Evolutionary conservation across 2,113 vertebrate genomes (phyloP).

Genomic region (Synodontis membranacea): DNA sequence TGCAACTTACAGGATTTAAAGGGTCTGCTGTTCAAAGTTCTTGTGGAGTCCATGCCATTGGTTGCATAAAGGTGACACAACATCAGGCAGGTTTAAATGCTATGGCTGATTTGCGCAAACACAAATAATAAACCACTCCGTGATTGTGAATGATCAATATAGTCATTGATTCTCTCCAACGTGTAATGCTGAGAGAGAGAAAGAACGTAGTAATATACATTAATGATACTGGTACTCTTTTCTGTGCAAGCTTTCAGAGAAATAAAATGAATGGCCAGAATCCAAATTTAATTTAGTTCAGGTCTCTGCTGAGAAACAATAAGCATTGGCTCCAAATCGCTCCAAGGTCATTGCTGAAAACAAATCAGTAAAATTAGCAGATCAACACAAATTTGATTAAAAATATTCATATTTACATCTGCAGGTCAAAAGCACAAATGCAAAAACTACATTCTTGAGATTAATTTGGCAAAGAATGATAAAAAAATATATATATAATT

Average conservation of each 20-base stretch:
- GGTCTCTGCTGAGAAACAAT: constrained; percentile 23
- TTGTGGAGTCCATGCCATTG: no score
- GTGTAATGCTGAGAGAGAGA: background rate
- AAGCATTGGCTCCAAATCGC: no score
- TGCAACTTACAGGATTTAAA: no score
- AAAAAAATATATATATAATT: no score
- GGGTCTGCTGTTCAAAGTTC: no score
- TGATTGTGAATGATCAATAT: background rate
- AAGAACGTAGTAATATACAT: background rate
- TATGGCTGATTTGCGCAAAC: no score
- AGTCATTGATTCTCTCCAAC: background rate
- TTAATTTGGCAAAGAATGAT: background rate
- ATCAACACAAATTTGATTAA: constrained; percentile 6
- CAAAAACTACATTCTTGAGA: background rate
- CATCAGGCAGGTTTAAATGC: no score
- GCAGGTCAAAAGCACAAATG: background rate
- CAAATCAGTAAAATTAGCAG: constrained; percentile 23
- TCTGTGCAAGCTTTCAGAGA: constrained; percentile 56
- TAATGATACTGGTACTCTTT: constrained; percentile 42
- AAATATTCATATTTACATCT: background rate
- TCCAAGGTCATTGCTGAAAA: background rate
- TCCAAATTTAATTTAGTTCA: constrained; percentile 55
- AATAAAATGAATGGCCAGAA: constrained; percentile 47
- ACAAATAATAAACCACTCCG: background rate
- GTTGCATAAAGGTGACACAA: no score